These are phyloP conservation scores for Drepana arcuata DNA, from an alignment of 1,140 invertebrate species.

Conservation along the genomic window DNA sequence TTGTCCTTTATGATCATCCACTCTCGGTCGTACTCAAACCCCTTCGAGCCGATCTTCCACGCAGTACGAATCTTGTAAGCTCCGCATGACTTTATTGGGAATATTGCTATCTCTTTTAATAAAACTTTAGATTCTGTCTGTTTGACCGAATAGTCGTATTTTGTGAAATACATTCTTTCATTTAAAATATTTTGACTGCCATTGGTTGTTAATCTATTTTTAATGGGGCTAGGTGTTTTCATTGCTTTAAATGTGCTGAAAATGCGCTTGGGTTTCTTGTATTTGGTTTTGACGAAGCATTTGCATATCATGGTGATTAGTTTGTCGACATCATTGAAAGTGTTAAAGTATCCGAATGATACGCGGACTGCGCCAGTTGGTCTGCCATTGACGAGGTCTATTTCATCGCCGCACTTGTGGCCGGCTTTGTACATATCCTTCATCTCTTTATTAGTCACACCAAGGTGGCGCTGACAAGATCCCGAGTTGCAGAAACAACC, in stretches of 20 bases:
- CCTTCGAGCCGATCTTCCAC: constrained; percentile 82
- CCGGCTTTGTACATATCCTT: constrained; percentile 87
- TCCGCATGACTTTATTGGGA: constrained; percentile 95
- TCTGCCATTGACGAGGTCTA: constrained; percentile 89
- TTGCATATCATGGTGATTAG: constrained; percentile 82
- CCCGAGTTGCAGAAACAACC: constrained; percentile 98
- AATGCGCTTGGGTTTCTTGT: constrained; percentile 28
- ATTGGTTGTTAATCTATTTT: constrained; percentile 14
- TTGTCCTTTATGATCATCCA: constrained; percentile 91
- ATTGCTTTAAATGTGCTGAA: no score
- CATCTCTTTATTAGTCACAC: constrained; percentile 79
- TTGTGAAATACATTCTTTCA: constrained; percentile 7
- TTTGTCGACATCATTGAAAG: constrained; percentile 78
- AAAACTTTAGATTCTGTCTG: constrained; percentile 19
- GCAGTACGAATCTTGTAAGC: constrained; percentile 76
- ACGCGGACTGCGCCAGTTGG: constrained; percentile 94
- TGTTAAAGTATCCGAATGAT: constrained; percentile 95
- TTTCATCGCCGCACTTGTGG: constrained; percentile 93
- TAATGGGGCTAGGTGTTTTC: constrained; percentile 11
- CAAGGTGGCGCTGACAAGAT: constrained; percentile 89
- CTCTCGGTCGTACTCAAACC: constrained; percentile 89
- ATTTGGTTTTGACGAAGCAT: constrained; percentile 75
- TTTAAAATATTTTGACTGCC: constrained; percentile 11
- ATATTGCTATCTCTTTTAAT: constrained; percentile 83
- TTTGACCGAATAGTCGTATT: constrained; percentile 6